A percentile compares a stretch with the other conserved stretches of the same genome.
phyloP scores from a whole-genome alignment of 2,113 vertebrate species.

The Mastomys coucha region DNA sequence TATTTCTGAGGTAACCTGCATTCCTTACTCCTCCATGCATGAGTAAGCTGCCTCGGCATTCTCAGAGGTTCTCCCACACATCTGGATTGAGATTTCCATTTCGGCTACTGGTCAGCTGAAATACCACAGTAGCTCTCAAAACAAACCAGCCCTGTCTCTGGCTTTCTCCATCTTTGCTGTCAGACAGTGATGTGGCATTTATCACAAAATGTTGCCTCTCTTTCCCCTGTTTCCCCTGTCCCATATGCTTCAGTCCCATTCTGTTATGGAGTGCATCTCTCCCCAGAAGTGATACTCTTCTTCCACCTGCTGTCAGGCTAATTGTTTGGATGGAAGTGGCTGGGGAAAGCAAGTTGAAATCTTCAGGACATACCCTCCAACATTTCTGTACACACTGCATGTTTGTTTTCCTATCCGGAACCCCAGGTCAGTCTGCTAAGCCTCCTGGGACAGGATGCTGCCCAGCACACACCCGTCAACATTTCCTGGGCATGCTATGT shows the following conservation, averaged over 20 bases:
- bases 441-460: background rate
- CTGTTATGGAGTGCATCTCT: background rate
- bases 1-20: background rate
- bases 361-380: background rate
- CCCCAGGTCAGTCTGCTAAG: background rate
- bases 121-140: background rate
- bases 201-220: background rate
- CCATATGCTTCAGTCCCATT: background rate
- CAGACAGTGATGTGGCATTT: background rate
- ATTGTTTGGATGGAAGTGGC: background rate
- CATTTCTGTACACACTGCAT: background rate
- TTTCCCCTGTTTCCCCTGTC: background rate
- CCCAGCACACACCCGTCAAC: background rate
- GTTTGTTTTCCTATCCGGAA: background rate
- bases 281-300: background rate
- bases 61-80: background rate
- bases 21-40: background rate
- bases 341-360: slow-evolving; percentile 8
- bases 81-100: background rate
- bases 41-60: background rate
- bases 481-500: background rate
- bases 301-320: background rate
- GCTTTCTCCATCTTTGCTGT: background rate
- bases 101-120: background rate
- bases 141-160: background rate